Conservation (phyloP, 2,797 vertebrate species). For the Anguilla megastoma region DNA sequence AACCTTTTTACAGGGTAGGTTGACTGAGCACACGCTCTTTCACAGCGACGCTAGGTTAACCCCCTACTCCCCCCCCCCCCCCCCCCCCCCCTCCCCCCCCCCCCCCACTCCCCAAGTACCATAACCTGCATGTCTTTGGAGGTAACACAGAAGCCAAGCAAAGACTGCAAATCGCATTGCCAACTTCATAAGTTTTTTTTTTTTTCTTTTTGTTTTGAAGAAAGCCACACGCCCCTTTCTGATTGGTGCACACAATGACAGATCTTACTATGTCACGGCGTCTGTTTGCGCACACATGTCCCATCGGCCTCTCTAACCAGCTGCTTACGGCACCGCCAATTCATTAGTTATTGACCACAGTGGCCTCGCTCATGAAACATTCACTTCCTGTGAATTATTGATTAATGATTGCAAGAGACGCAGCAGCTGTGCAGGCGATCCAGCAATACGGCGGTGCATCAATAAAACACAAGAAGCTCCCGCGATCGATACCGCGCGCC, state of each 20-base stretch:
- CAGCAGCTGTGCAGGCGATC: conserved; percentile 37
- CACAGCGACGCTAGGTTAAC: too few species aligned
- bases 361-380: conserved; percentile 77
- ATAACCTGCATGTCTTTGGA: too few species aligned
- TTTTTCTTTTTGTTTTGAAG: background rate
- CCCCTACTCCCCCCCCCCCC: too few species aligned
- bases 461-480: background rate
- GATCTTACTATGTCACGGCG: background rate
- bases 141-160: background rate
- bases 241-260: background rate
- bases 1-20: too few species aligned
- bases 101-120: too few species aligned
- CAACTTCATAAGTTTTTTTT: too few species aligned
- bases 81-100: too few species aligned
- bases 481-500: background rate
- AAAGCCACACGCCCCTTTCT: background rate
- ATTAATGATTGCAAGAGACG: conserved; percentile 73
- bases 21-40: too few species aligned
- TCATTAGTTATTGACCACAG: conserved; percentile 79
- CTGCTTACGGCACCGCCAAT: background rate
- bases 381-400: conserved; percentile 77
- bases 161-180: background rate
- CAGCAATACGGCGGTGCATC: background rate
- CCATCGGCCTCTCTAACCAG: background rate
- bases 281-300: background rate